These are phyloP conservation scores for Drosophila tsacasi DNA, from an alignment of 1,140 invertebrate species.

Conservation along the genomic window DNA sequence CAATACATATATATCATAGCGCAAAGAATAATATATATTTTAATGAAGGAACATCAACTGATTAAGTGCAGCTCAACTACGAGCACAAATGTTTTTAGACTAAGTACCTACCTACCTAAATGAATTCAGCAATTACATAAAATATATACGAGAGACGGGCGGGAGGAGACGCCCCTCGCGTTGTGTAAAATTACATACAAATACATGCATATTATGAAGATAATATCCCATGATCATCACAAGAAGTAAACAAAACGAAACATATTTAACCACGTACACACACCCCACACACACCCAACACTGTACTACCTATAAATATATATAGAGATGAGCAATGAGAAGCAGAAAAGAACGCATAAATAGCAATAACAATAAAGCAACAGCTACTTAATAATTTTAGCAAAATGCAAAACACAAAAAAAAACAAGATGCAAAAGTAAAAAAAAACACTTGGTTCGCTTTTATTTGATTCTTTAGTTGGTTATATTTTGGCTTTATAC, in stretches of 20 bases:
- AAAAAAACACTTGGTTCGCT: slow-evolving; percentile 44
- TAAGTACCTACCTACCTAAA: slow-evolving; percentile 83
- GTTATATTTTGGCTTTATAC: slow-evolving; percentile 7
- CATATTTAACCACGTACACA: slow-evolving; percentile 59
- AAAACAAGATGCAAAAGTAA: slow-evolving; percentile 36
- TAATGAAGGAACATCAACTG: slow-evolving; percentile 71
- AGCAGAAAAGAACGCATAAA: slow-evolving; percentile 61
- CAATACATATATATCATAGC: slow-evolving; percentile 63
- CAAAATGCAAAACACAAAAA: slow-evolving; percentile 70
- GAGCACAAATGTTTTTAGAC: slow-evolving; percentile 75
- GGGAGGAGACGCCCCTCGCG: slow-evolving; percentile 7
- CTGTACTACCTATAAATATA: slow-evolving; percentile 50
- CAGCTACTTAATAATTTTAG: slow-evolving; percentile 83
- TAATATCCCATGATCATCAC: slow-evolving; percentile 69
- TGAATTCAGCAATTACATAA: slow-evolving; percentile 65
- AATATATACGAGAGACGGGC: slow-evolving; percentile 37
- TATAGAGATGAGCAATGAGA: slow-evolving; percentile 30
- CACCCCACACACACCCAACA: slow-evolving; percentile 28
- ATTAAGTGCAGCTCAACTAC: slow-evolving; percentile 71
- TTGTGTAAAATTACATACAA: slow-evolving; percentile 46
- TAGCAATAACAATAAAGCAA: slow-evolving; percentile 79
- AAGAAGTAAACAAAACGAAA: slow-evolving; percentile 52
- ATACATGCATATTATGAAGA: slow-evolving; percentile 44
- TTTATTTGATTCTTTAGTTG: slow-evolving; percentile 40
- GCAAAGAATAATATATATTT: slow-evolving; percentile 73